Conservation (phyloP, 2,113 vertebrate genomes). For the Zosterops hypoxanthus region DNA sequence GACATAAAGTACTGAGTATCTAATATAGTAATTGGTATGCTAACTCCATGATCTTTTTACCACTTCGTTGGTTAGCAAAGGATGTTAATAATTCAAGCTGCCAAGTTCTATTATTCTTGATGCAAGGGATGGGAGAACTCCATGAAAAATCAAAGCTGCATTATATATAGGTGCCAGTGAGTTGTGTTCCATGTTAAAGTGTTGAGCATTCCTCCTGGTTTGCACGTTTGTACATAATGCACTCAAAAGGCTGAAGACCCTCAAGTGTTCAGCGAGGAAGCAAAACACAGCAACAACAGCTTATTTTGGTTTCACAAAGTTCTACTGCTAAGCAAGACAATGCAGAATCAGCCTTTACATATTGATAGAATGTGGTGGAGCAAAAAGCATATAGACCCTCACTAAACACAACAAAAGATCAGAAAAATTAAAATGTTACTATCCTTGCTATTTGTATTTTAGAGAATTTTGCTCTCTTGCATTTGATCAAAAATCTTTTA, state of each 20-base stretch:
- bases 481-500: not conserved
- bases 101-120: not conserved
- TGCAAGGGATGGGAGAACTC: not conserved
- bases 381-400: not conserved
- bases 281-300: not conserved
- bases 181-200: not conserved
- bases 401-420: not conserved
- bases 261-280: not conserved
- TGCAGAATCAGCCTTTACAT: not conserved
- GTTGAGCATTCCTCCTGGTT: not conserved
- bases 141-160: not conserved
- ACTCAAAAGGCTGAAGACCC: not conserved
- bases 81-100: not conserved
- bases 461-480: not conserved
- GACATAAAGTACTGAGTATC: not conserved
- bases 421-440: not conserved
- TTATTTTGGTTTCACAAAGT: not conserved
- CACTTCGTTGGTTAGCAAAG: not conserved
- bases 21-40: not conserved
- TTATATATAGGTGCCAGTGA: not conserved
- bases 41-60: not conserved
- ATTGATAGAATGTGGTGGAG: not conserved
- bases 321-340: not conserved
- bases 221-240: fast-evolving
- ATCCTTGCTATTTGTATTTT: not conserved